These are phyloP conservation scores for Drosophila auraria DNA, from an alignment of 1,140 invertebrate species.

Conservation along the genomic window DNA sequence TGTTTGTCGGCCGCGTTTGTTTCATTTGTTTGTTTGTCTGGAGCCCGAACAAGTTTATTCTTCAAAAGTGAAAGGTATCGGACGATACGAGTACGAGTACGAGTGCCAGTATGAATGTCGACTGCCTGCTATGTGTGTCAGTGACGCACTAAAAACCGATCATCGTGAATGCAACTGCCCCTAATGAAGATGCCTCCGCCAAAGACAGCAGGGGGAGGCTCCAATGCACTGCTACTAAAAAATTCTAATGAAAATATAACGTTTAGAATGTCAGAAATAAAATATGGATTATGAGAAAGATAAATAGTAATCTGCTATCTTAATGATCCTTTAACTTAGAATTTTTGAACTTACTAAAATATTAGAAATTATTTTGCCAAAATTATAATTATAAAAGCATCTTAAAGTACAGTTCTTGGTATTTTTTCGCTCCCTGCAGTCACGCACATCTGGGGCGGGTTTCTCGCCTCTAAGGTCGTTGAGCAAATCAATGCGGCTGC, in stretches of 20 bases:
- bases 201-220: slow-evolving; percentile 15
- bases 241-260: not conserved
- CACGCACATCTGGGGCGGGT: slow-evolving; percentile 2
- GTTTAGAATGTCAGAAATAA: not conserved
- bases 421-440: not conserved
- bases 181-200: slow-evolving; percentile 40
- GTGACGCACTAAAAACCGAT: slow-evolving; percentile 73
- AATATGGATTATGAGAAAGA: too few species aligned
- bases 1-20: slow-evolving; percentile 40
- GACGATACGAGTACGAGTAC: slow-evolving; percentile 15
- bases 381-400: not conserved
- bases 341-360: not conserved
- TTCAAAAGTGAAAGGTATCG: slow-evolving; percentile 77
- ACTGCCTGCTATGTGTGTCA: slow-evolving; percentile 63
- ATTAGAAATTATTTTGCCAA: not conserved
- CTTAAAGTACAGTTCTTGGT: too few species aligned
- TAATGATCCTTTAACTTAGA: too few species aligned
- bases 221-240: not conserved
- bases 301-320: too few species aligned
- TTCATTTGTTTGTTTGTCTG: slow-evolving; percentile 34
- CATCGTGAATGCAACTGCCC: slow-evolving; percentile 20
- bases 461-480: slow-evolving; percentile 10
- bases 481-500: slow-evolving; percentile 9
- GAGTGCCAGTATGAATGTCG: slow-evolving; percentile 30
- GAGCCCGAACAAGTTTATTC: slow-evolving; percentile 77